Evolutionary conservation across 2,888 invertebrate species (phyloP), one percentile per base, ranked within the genome.

Genomic region (Venusia cambrica): DNA sequence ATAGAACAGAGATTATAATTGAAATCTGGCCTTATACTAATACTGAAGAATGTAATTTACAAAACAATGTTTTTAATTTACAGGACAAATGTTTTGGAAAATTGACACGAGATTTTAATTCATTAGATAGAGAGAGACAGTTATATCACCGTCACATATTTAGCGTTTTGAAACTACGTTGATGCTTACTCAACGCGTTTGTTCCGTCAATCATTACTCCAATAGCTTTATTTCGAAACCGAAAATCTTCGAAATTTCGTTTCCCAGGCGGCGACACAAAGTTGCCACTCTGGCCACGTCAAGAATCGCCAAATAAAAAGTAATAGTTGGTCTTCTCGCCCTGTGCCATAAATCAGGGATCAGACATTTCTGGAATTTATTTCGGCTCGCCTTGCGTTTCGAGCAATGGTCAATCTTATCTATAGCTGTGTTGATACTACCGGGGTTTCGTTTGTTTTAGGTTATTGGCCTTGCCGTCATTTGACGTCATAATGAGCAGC

Each of bases 321-420:
- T 73, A 72, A 81, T 81, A 83, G 83, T 83, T 72, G 65, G 69
- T 56, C 54, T 67, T 67, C 73, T 73, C 73, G 71, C 67, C 57
- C n/a, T n/a, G n/a, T n/a, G n/a, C n/a, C 71, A 85, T 87, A 87
- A 87, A 87, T 87, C 85, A 84, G 71, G 48, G 16, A 69, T 63
- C 66, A 57, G 69, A 73, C 79, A 75, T 73, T 73, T 73, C 66
- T 42, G 75, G 81, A 83, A 84, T 84, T 81, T 77, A 81, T 83
- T 80, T 73, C 56, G 68, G 51, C 55, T 56, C 51, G 50, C 49
- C 36, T 41, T 24, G 38, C 32, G 37, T 48, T 47, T 47, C 39
- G 39, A 44, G 48, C 45, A 44, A 48, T 50, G 35, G 34, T 15
- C 31, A 38, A 34, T 45, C 30, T 37, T 31, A 40, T 32, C 35